Conservation (phyloP, 2,888 invertebrate genomes). For the Hermaeophaga mercurialis region DNA sequence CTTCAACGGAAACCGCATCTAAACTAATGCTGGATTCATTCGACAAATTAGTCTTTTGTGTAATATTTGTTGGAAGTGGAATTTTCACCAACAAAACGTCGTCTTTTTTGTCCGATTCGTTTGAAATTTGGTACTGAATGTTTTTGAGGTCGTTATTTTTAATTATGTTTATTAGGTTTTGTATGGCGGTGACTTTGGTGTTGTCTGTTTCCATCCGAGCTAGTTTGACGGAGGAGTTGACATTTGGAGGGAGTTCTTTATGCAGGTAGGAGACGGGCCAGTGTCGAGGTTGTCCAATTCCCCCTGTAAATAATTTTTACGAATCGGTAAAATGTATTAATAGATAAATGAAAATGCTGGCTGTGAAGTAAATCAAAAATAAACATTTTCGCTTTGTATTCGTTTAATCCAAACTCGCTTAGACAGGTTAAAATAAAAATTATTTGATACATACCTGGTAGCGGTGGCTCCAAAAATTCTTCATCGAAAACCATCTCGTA, state of each 20-base stretch:
- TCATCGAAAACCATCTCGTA: slow-evolving; percentile 56
- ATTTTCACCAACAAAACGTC: slow-evolving; percentile 54
- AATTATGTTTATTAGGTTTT: slow-evolving; percentile 54
- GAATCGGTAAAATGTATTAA: too few relatives aligned
- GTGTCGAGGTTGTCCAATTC: slow-evolving; percentile 58
- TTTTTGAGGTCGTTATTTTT: slow-evolving; percentile 53
- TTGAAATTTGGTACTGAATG: slow-evolving; percentile 52
- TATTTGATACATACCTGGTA: too few relatives aligned
- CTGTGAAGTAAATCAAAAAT: too few relatives aligned
- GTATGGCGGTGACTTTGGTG: slow-evolving; percentile 51
- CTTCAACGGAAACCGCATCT: slow-evolving; percentile 34
- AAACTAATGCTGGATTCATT: slow-evolving; percentile 32
- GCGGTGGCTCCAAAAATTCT: slow-evolving; percentile 58
- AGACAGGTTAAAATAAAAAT: too few relatives aligned
- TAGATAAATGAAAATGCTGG: too few relatives aligned
- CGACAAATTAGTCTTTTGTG: slow-evolving; percentile 29
- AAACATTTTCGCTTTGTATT: too few relatives aligned
- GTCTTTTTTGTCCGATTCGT: slow-evolving; percentile 50
- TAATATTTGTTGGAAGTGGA: slow-evolving; percentile 52
- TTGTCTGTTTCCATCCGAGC: slow-evolving; percentile 35
- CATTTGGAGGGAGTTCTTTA: slow-evolving; percentile 76
- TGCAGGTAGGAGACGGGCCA: slow-evolving; percentile 87
- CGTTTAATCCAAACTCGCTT: too few relatives aligned
- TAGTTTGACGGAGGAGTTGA: slow-evolving; percentile 37
- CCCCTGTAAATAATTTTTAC: slow-evolving; percentile 34